Percentiles rank a stretch among this genome's conserved stretches.
These are phyloP conservation scores for Acanthosepion lycidas DNA, from an alignment of 2,888 invertebrate species.

Conservation along the genomic window DNA sequence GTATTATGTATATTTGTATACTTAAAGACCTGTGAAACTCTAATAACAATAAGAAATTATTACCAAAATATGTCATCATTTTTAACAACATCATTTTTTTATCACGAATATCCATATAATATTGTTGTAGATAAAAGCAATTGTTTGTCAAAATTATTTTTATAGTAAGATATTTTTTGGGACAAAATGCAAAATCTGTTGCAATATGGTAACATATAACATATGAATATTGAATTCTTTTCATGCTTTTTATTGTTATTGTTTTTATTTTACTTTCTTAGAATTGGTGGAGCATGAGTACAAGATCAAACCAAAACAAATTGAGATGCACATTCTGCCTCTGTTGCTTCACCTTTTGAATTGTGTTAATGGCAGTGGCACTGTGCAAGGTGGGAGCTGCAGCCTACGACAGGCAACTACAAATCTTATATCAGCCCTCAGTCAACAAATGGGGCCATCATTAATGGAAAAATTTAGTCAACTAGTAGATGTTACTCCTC, in stretches of 20 bases:
- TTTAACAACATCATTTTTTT: too few relatives aligned
- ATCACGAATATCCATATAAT: neutral
- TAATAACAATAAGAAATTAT: too few relatives aligned
- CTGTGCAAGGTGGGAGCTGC: slow-evolving; percentile 64
- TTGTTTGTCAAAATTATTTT: neutral
- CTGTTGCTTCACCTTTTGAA: slow-evolving; percentile 71
- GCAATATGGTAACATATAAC: neutral
- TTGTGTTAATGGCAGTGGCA: slow-evolving; percentile 65
- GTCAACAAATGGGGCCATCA: slow-evolving; percentile 65
- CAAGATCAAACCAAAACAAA: slow-evolving; percentile 70
- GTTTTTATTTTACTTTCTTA: slow-evolving; percentile 56
- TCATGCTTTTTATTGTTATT: neutral
- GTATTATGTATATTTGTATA: too few relatives aligned
- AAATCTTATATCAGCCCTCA: slow-evolving; percentile 61
- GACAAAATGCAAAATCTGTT: neutral
- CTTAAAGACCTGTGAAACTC: too few relatives aligned
- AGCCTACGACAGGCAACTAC: slow-evolving; percentile 65
- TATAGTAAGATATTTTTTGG: neutral
- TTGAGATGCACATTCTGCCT: slow-evolving; percentile 72
- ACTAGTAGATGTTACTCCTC: slow-evolving; percentile 62
- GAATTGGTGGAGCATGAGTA: slow-evolving; percentile 69
- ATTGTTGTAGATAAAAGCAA: neutral
- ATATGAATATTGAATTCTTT: neutral
- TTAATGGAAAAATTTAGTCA: slow-evolving; percentile 66
- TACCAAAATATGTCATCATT: too few relatives aligned